Conservation (phyloP, 2,113 vertebrate genomes). For the Dolichallabes microphthalmus region DNA sequence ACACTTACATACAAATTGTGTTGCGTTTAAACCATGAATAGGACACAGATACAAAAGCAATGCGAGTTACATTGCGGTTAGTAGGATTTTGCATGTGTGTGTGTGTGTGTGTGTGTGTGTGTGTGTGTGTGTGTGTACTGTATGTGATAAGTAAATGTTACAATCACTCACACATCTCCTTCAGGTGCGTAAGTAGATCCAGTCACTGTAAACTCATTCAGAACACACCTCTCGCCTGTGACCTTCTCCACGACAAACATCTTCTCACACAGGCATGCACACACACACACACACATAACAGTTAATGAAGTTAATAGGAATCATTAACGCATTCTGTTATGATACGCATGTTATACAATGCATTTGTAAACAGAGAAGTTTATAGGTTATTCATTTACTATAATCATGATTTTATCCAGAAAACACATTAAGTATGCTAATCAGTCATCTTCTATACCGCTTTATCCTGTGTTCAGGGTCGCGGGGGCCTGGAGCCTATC, state of each 20-base stretch:
- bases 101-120: neutral
- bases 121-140: neutral
- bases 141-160: slow-evolving; percentile 54
- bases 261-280: slow-evolving; percentile 58
- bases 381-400: neutral
- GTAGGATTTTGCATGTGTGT: neutral
- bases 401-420: neutral
- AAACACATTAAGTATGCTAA: neutral
- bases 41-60: neutral
- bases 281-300: slow-evolving; percentile 1
- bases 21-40: neutral
- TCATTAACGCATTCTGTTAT: neutral
- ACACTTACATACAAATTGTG: slow-evolving; percentile 2
- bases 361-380: neutral
- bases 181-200: slow-evolving; percentile 80
- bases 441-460: too few species aligned
- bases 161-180: slow-evolving; percentile 78
- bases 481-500: too few species aligned
- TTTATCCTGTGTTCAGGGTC: too few species aligned
- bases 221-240: slow-evolving; percentile 64
- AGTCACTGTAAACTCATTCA: slow-evolving; percentile 74
- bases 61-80: slow-evolving; percentile 8
- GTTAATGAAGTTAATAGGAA: slow-evolving; percentile 29
- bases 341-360: neutral
- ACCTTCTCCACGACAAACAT: slow-evolving; percentile 72